Evolutionary conservation across 2,113 vertebrate species (phyloP), one percentile per base, ranked within the genome.

Genomic region (Axis porcinus): DNA sequence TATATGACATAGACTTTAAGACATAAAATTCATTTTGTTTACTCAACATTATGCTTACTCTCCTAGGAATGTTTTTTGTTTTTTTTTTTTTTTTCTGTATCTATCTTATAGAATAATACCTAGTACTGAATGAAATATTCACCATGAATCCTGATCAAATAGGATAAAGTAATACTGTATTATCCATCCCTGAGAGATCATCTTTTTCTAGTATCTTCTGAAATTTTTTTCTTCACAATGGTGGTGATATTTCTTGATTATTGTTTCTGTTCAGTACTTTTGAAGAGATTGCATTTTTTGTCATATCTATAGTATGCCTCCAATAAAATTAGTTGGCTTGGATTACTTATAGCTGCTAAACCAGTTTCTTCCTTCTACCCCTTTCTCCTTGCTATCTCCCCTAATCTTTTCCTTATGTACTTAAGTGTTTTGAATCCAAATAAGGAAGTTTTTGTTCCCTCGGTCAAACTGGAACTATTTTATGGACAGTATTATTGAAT

Each of bases 401-500:
- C 7, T 86, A 58, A 78, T 87, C 33, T 33, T 70, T 16, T 84
- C 36, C 43, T 88, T 84, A 4, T 47, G 19, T n/a, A 45, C 52
- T 88, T 82, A 93, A 62, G 86, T 85, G 15, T 95, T 95, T 94
- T 88, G 19, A 88, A 85, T 6, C 30, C 36, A 97, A 47, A 67
- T 58, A 84, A 93, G 89, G 5, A 27, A 45, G 3, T 28, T 91
- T 64, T 94, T 89, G 57, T 94, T 88, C 28, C 33, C 8, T 82
- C 30, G 14, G 76, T 74, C 0, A 96, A 88, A 86, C 5, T 55
- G 8, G 57, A 79, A n/a, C 9, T n/a, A 55, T 74, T 60, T 91
- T 79, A 55, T 67, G 30, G 19, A 62, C 30, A 88, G 6, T 89
- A 88, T 79, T 88, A 78, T 79, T 78, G n/a, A 83, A 88, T 94